A percentile compares a stretch with the other conserved stretches of the same genome.
These are phyloP conservation scores for Taphrorychus bicolor DNA, from an alignment of 2,888 invertebrate species.

Conservation along the genomic window DNA sequence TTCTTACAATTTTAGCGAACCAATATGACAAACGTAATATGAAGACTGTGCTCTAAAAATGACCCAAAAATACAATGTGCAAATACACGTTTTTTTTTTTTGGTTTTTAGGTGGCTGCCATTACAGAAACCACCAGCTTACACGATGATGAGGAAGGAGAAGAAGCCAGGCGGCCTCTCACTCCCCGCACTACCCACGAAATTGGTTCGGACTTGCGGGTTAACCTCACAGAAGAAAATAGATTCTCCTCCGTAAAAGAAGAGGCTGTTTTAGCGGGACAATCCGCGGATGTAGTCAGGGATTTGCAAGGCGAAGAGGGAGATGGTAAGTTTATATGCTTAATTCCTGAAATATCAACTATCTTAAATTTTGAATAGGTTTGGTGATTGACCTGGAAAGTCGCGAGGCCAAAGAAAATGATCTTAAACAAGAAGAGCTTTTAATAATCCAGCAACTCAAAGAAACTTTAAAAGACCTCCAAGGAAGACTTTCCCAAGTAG, in stretches of 20 bases:
- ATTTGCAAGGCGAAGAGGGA: conserved; percentile 66
- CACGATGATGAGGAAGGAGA: conserved; percentile 51
- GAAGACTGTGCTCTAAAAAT: no score
- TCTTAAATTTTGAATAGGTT: conserved; percentile 32
- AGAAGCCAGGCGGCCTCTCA: conserved; percentile 49
- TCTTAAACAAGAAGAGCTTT: conserved; percentile 53
- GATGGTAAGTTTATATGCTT: conserved; percentile 59
- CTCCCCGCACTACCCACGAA: conserved; percentile 59
- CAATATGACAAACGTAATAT: no score
- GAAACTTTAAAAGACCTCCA: conserved; percentile 61
- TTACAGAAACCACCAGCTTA: conserved; percentile 58
- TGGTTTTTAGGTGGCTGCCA: conserved; percentile 51
- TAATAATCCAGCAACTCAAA: conserved; percentile 52
- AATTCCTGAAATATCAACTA: neutral
- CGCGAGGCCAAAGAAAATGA: conserved; percentile 60
- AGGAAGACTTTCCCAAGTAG: conserved; percentile 67
- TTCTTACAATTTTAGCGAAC: no score
- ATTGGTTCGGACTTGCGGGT: conserved; percentile 59
- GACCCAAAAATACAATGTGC: no score
- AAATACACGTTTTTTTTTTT: no score
- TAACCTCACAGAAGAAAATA: conserved; percentile 58
- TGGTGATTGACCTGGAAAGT: conserved; percentile 62
- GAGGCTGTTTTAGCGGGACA: neutral
- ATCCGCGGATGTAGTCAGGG: conserved; percentile 57
- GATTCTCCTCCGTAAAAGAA: conserved; percentile 50